These are phyloP conservation scores for Cephus rjabovi DNA, from an alignment of 2,888 invertebrate species.

Conservation along the genomic window DNA sequence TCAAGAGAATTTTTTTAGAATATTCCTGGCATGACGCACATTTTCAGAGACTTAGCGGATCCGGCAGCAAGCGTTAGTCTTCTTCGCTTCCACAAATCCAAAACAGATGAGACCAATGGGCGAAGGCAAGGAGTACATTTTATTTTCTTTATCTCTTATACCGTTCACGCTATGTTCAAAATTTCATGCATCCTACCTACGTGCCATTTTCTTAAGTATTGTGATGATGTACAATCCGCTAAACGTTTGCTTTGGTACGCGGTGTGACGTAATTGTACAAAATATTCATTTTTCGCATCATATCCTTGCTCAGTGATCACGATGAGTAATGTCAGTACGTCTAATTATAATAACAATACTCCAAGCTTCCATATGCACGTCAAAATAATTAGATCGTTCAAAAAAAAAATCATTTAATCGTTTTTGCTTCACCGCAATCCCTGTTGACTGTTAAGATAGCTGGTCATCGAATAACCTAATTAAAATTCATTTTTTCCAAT, in stretches of 20 bases:
- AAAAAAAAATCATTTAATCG: neutral
- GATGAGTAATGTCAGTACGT: neutral
- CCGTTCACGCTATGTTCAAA: neutral
- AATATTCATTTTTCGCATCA: neutral
- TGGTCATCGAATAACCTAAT: neutral
- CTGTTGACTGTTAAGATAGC: neutral
- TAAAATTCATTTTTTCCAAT: neutral
- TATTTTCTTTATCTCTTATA: slow-evolving; percentile 38
- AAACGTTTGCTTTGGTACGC: neutral
- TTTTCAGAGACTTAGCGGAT: slow-evolving; percentile 64
- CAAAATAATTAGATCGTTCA: neutral
- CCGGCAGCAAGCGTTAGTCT: slow-evolving; percentile 62
- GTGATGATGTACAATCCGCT: neutral
- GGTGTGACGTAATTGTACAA: neutral
- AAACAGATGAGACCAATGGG: slow-evolving; percentile 56
- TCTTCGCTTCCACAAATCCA: slow-evolving; percentile 61
- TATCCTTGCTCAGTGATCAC: neutral
- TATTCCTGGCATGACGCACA: slow-evolving; percentile 25
- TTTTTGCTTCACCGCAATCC: neutral
- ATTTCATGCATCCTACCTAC: neutral
- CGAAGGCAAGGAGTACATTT: slow-evolving; percentile 62
- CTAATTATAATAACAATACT: neutral
- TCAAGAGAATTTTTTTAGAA: slow-evolving; percentile 10
- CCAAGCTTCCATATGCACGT: neutral
- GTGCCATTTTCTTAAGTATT: neutral